Evolutionary conservation across 2,888 invertebrate genomes (phyloP).

Genomic region (Trissolcus brochymenae): DNA sequence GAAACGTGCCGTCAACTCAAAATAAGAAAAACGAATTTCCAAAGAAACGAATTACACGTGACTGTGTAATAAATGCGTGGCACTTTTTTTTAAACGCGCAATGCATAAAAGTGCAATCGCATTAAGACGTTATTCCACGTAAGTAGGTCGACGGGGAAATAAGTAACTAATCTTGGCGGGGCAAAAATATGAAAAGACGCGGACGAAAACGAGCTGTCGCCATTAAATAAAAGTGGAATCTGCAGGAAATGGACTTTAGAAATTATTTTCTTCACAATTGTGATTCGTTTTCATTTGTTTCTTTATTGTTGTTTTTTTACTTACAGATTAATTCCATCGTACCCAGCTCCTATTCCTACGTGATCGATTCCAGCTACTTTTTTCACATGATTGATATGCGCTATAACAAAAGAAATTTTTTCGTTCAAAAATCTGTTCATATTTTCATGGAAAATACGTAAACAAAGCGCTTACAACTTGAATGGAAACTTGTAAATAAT

Average conservation of each 20-base stretch:
- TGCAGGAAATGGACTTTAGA: background rate
- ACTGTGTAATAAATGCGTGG: background rate
- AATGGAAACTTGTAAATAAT: too few relatives aligned
- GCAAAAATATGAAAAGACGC: constrained; percentile 18
- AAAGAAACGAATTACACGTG: constrained; percentile 3
- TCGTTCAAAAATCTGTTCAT: background rate
- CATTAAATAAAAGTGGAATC: constrained; percentile 7
- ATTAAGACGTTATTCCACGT: constrained; percentile 18
- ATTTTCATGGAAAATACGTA: background rate
- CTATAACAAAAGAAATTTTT: constrained; percentile 78
- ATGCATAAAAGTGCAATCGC: constrained; percentile 20
- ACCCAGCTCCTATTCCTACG: constrained; percentile 92
- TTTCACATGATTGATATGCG: constrained; percentile 93
- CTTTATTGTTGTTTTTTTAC: constrained; percentile 75
- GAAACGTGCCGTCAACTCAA: background rate
- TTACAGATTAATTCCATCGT: constrained; percentile 94
- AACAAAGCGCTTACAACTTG: too few relatives aligned
- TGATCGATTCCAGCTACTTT: constrained; percentile 91
- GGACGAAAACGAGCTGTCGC: constrained; percentile 1
- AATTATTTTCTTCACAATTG: constrained; percentile 4
- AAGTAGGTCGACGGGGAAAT: constrained; percentile 16
- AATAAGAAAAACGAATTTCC: background rate
- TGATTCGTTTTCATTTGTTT: background rate
- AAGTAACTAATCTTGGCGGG: constrained; percentile 14
- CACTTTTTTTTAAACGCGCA: background rate